Evolutionary conservation across 2,888 invertebrate species (phyloP).

Genomic region (Drosophila monieri): DNA sequence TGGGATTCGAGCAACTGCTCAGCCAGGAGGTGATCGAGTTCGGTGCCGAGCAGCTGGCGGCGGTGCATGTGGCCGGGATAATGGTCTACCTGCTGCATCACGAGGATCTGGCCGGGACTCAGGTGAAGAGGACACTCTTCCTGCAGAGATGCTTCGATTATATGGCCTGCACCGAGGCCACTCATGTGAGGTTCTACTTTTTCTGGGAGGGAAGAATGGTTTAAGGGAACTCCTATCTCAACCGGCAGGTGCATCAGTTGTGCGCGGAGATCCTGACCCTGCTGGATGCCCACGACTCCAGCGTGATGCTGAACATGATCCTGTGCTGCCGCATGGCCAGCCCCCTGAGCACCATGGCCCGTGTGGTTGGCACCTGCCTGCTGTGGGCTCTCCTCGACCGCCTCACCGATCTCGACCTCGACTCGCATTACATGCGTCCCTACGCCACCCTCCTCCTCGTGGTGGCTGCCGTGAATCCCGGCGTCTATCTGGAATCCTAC

Average conservation of each 20-base stretch:
- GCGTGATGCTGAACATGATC: slow-evolving; percentile 52
- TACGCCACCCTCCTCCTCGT: slow-evolving; percentile 49
- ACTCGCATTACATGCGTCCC: slow-evolving; percentile 46
- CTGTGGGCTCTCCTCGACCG: slow-evolving; percentile 56
- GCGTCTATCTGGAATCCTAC: slow-evolving; percentile 45
- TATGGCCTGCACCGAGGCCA: slow-evolving; percentile 61
- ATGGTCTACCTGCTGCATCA: slow-evolving; percentile 58
- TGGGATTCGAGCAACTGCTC: slow-evolving; percentile 48
- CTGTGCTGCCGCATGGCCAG: slow-evolving; percentile 58
- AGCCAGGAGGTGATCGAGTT: slow-evolving; percentile 50
- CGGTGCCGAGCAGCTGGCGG: slow-evolving; percentile 50
- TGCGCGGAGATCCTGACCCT: slow-evolving; percentile 44
- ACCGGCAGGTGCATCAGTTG: slow-evolving; percentile 50
- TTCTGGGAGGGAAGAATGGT: background rate
- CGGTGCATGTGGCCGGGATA: slow-evolving; percentile 57
- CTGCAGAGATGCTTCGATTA: slow-evolving; percentile 59
- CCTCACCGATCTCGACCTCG: slow-evolving; percentile 50
- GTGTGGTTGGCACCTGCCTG: slow-evolving; percentile 53
- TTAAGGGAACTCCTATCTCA: background rate
- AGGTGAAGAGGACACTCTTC: slow-evolving; percentile 49
- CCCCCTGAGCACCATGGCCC: slow-evolving; percentile 53
- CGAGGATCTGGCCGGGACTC: slow-evolving; percentile 36
- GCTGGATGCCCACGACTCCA: slow-evolving; percentile 44
- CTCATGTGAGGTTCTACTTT: slow-evolving; percentile 41
- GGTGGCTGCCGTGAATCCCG: slow-evolving; percentile 51